Conservation (phyloP, 2,888 invertebrate species). For the Pyrgus malvae region DNA sequence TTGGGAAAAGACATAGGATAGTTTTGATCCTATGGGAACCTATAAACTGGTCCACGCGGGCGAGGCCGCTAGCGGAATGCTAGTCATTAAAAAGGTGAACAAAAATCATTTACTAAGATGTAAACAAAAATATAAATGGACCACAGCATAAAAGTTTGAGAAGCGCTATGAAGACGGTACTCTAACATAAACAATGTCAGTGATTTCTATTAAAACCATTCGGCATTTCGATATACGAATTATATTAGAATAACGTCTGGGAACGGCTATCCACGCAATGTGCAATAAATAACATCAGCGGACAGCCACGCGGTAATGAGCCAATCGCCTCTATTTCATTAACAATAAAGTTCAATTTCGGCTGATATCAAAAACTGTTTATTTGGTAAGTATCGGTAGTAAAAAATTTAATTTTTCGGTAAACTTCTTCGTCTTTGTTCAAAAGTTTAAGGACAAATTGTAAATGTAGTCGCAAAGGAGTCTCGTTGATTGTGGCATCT, state of each 20-base stretch:
- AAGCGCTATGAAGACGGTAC: conserved; percentile 53
- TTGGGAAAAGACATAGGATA: too few species aligned
- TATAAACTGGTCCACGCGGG: too few species aligned
- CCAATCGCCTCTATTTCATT: conserved; percentile 37
- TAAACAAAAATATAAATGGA: background rate
- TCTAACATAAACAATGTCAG: conserved; percentile 76
- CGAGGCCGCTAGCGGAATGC: too few species aligned
- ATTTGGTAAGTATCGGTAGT: conserved; percentile 52
- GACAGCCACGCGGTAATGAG: conserved; percentile 44
- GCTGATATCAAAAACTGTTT: conserved; percentile 27
- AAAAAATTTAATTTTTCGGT: conserved; percentile 54
- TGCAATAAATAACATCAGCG: conserved; percentile 67
- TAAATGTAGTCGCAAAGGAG: conserved; percentile 26
- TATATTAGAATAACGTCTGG: conserved; percentile 70
- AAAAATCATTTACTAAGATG: too few species aligned
- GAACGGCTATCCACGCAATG: conserved; percentile 67
- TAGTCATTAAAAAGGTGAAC: too few species aligned
- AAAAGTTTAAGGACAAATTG: conserved; percentile 62
- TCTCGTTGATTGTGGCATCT: conserved; percentile 9
- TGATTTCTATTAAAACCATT: conserved; percentile 76
- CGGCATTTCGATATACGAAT: conserved; percentile 74
- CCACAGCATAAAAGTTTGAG: conserved; percentile 56
- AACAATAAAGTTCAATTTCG: conserved; percentile 42
- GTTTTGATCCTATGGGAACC: too few species aligned
- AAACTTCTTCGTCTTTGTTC: conserved; percentile 49